Evolutionary conservation across 2,888 invertebrate genomes (phyloP), one percentile per base, ranked within the genome.

Genomic region (Sphecodes monilicornis): DNA sequence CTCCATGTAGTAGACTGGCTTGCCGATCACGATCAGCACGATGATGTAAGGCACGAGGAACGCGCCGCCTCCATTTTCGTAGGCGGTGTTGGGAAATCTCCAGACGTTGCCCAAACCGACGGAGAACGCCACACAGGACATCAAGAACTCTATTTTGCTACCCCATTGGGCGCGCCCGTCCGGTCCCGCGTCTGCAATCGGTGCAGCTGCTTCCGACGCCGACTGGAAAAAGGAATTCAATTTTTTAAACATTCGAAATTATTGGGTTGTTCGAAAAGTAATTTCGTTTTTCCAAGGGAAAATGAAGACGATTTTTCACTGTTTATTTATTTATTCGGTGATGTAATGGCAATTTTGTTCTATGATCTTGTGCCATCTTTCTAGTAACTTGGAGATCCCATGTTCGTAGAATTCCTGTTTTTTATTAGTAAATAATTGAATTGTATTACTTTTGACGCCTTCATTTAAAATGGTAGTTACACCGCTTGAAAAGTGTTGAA

Each of bases 1-100:
- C 95, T 98, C 98, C 94, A 98, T 95, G 93, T 97, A 98, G 93
- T 98, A 98, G 95, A 98, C 96, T 0, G 98, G 98, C 88, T 97
- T 96, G 77, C 97, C 97, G 85, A 97, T 96, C 64, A 97, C 90
- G 68, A 96, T 95, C n/a, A 97, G 94, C 1, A 97, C 96, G 41
- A 97, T 95, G n/a, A 97, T 90, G 90, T 97, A 97, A 0, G 97
- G 97, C 79, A 97, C 96, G 26, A 97, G 94, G 90, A 97, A 97
- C 1, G 97, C 97, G 22, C 97, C 97, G 0, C 97, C 97, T 0
- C 97, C 97, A 91, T 97, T 97, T 89, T 96, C 96, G 88, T 96
- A 96, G 0, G 97, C 97, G 1, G 96, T 96, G 91, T 96, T 96
- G 0, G 97, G 97, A 92, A 97, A 97, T 75, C 96, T 94, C 97